Evolutionary conservation across 1,140 invertebrate species (phyloP).

Genomic region (Platyura marginata): DNA sequence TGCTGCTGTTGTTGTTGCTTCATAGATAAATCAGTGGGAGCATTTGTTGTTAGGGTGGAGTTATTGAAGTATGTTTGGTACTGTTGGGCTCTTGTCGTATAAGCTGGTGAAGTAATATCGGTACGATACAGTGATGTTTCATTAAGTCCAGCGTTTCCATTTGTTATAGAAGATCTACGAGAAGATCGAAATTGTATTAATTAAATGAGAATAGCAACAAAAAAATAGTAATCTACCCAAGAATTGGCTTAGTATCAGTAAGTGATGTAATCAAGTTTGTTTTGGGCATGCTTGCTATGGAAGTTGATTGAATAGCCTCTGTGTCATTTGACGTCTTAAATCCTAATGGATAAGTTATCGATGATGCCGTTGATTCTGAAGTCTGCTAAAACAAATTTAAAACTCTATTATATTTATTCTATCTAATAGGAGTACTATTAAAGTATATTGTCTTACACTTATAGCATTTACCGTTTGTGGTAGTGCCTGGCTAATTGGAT

Average conservation of each 20-base stretch:
- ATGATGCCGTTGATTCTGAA: neutral
- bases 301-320: neutral
- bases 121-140: neutral
- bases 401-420: too few species aligned
- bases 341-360: neutral
- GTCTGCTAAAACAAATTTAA: too few species aligned
- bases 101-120: neutral
- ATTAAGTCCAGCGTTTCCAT: neutral
- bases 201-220: too few species aligned
- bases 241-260: neutral
- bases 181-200: neutral
- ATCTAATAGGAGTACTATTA: too few species aligned
- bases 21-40: slow-evolving; percentile 24
- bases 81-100: neutral
- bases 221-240: too few species aligned
- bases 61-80: neutral
- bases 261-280: neutral
- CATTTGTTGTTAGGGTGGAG: slow-evolving; percentile 1
- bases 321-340: neutral
- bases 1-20: slow-evolving; percentile 13
- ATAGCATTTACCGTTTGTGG: slow-evolving; percentile 22
- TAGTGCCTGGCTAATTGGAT: slow-evolving; percentile 78
- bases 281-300: neutral
- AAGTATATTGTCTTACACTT: too few species aligned
- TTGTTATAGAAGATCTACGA: neutral